Percentiles rank a stretch among this genome's conserved stretches.
These are phyloP conservation scores for Bellardia pandia DNA, from an alignment of 2,888 invertebrate species.

Conservation along the genomic window DNA sequence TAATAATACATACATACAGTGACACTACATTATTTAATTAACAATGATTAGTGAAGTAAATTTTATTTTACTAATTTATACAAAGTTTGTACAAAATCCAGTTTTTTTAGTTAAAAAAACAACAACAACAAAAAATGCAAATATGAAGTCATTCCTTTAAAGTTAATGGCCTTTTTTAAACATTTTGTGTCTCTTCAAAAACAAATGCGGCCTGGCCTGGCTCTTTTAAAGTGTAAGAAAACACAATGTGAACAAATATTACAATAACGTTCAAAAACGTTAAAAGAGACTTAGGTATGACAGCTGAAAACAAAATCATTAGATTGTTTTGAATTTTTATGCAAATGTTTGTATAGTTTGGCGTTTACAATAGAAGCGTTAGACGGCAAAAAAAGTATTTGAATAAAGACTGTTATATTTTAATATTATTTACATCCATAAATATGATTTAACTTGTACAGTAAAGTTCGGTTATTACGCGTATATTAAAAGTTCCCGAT, in stretches of 20 bases:
- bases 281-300: too few relatives aligned
- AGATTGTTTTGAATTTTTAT: too few relatives aligned
- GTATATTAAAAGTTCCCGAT: too few relatives aligned
- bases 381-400: background rate
- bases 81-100: background rate
- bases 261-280: too few relatives aligned
- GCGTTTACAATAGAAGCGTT: background rate
- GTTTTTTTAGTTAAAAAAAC: background rate
- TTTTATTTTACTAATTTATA: background rate
- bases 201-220: background rate
- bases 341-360: too few relatives aligned
- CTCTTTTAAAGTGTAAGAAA: background rate
- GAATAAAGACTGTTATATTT: too few relatives aligned
- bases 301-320: too few relatives aligned
- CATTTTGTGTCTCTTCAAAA: background rate
- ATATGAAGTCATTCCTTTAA: slow-evolving; percentile 4
- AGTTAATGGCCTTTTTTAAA: background rate
- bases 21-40: background rate
- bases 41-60: too few relatives aligned
- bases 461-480: too few relatives aligned
- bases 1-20: background rate
- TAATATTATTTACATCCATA: too few relatives aligned
- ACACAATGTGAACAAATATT: background rate
- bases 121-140: background rate
- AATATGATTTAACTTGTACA: too few relatives aligned